These are phyloP conservation scores for Premnoplex brunnescens DNA, from an alignment of 2,797 vertebrate genomes.

Conservation along the genomic window DNA sequence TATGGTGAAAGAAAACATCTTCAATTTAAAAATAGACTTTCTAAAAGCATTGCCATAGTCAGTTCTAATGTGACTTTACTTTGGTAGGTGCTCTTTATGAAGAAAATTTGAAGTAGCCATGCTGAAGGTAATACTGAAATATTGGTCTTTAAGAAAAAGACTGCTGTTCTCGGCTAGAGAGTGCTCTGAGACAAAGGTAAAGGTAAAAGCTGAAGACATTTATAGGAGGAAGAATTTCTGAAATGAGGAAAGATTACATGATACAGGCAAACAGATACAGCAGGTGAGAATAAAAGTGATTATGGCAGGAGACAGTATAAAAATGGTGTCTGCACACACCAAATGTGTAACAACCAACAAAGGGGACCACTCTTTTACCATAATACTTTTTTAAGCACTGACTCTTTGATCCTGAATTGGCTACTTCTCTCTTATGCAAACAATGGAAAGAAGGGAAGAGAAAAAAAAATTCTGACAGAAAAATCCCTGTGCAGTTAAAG, in stretches of 20 bases:
- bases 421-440: neutral
- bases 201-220: neutral
- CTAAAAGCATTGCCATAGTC: neutral
- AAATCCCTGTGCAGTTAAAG: neutral
- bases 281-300: neutral
- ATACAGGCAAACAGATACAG: neutral
- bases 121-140: neutral
- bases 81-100: neutral
- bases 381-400: neutral
- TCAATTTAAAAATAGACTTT: neutral
- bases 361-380: neutral
- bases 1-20: neutral
- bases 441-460: neutral
- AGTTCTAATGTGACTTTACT: neutral
- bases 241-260: neutral
- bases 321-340: neutral
- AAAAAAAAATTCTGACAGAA: neutral
- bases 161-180: neutral
- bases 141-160: neutral
- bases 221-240: neutral
- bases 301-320: neutral
- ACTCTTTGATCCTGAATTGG: neutral
- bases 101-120: neutral
- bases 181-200: neutral
- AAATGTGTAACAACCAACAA: neutral